These are phyloP conservation scores for Notarius lentiginosus DNA, from an alignment of 2,113 vertebrate genomes.

Conservation along the genomic window DNA sequence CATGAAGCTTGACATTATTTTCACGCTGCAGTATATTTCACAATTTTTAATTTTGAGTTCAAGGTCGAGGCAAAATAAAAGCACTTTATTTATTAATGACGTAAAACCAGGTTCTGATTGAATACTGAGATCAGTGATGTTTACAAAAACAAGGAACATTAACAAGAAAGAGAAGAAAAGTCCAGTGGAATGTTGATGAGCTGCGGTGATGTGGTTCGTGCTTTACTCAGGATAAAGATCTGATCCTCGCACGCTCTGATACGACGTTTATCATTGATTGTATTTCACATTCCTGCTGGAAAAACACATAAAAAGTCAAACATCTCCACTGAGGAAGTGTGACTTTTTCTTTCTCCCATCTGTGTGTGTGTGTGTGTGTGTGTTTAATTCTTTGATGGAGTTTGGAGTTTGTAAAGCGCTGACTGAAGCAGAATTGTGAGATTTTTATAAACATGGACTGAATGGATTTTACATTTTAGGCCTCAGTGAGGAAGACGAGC, in stretches of 20 bases:
- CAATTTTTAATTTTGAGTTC: not conserved
- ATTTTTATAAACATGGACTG: not conserved
- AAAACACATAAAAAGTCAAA: not conserved
- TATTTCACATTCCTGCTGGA: not conserved
- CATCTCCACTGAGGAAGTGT: not conserved
- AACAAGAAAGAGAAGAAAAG: too few relatives aligned
- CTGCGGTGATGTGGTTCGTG: too few relatives aligned
- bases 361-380: conserved; percentile 1
- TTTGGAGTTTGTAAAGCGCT: conserved; percentile 16
- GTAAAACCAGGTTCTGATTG: too few relatives aligned
- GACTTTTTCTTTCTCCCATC: not conserved
- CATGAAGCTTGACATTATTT: not conserved
- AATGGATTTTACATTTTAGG: not conserved
- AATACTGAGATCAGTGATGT: too few relatives aligned
- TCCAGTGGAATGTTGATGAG: too few relatives aligned
- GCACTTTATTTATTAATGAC: too few relatives aligned
- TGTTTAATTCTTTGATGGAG: not conserved
- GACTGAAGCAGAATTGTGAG: not conserved
- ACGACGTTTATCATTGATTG: too few relatives aligned
- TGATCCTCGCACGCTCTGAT: too few relatives aligned
- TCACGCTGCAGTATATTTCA: not conserved
- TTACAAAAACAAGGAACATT: too few relatives aligned
- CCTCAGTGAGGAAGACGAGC: not conserved
- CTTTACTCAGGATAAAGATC: too few relatives aligned
- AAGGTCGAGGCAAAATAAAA: not conserved